Evolutionary conservation across 2,113 vertebrate genomes (phyloP).

Genomic region (Mungos mungo): DNA sequence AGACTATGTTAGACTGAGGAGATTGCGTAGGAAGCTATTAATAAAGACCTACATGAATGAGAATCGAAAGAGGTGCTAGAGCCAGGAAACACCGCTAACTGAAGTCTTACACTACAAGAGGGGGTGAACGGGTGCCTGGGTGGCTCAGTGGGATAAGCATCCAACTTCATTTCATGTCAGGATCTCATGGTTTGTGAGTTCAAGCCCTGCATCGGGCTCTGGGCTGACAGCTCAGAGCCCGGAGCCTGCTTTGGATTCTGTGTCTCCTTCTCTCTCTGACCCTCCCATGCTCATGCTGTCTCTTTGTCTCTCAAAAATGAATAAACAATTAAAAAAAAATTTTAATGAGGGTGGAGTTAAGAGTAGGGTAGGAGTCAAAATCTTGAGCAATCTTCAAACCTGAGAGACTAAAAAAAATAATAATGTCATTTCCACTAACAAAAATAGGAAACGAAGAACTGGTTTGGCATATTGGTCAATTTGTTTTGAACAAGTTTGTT

Average conservation of each 20-base stretch:
- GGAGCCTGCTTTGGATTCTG: too few relatives aligned
- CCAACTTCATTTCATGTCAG: too few relatives aligned
- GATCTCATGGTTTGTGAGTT: too few relatives aligned
- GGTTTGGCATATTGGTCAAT: not conserved
- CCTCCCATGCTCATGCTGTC: too few relatives aligned
- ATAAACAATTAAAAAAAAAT: too few relatives aligned
- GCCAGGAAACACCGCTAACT: not conserved
- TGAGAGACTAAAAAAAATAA: not conserved
- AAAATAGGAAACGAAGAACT: not conserved
- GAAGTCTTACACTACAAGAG: not conserved
- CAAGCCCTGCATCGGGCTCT: too few relatives aligned
- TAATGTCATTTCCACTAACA: not conserved
- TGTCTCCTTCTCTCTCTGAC: too few relatives aligned
- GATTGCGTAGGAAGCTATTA: not conserved
- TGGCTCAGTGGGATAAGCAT: too few relatives aligned
- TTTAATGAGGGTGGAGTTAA: not conserved
- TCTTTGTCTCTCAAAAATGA: too few relatives aligned
- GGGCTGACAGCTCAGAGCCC: too few relatives aligned
- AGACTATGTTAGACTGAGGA: not conserved
- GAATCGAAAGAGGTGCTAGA: not conserved
- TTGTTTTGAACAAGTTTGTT: not conserved
- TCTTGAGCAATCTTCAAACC: not conserved
- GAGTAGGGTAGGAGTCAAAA: not conserved
- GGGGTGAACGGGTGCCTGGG: too few relatives aligned
- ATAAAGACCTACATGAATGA: not conserved